These are phyloP conservation scores for Steatornis caripensis DNA, from an alignment of 2,113 vertebrate genomes.

Conservation along the genomic window DNA sequence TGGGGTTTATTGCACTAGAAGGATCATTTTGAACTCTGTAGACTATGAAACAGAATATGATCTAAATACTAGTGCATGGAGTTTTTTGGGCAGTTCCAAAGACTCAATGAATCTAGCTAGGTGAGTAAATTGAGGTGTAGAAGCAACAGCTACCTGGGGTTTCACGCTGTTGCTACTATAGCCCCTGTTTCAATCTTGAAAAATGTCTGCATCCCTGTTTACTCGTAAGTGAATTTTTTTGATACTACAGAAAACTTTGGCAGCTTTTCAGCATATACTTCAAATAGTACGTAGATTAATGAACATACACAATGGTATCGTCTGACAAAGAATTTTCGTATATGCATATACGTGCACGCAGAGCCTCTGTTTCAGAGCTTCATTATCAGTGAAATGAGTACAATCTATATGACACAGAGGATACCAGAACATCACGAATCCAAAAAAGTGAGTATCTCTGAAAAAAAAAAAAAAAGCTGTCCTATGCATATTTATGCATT, in stretches of 20 bases:
- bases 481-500: not conserved
- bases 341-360: not conserved
- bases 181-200: not conserved
- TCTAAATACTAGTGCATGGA: not conserved
- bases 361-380: not conserved
- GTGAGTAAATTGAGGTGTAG: not conserved
- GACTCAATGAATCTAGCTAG: rapidly evolving
- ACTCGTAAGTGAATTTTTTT: not conserved
- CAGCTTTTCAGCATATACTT: not conserved
- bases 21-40: not conserved
- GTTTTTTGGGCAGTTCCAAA: not conserved
- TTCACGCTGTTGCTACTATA: not conserved
- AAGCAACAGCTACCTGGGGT: not conserved
- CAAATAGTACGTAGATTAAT: not conserved
- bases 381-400: not conserved
- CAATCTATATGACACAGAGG: not conserved
- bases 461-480: not conserved
- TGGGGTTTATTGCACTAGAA: not conserved
- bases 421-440: not conserved
- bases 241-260: not conserved
- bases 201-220: not conserved
- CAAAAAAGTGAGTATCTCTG: not conserved
- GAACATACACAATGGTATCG: not conserved
- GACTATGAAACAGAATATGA: not conserved
- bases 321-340: not conserved